A percentile compares a stretch with the other conserved stretches of the same genome.
Conservation (phyloP, 2,797 vertebrate species). For the Brachyalestes nurse region DNA sequence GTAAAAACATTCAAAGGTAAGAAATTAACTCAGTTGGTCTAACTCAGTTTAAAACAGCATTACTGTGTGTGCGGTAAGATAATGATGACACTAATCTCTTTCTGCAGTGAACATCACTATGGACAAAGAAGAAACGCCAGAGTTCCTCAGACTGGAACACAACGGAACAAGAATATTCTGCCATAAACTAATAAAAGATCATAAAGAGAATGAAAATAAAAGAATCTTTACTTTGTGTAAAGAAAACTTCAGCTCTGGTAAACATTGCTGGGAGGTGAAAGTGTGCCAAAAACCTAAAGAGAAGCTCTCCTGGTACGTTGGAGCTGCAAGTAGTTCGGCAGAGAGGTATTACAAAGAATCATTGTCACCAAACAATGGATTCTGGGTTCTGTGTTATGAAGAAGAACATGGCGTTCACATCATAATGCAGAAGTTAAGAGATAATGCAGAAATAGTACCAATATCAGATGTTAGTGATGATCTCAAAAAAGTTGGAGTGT, state of each 20-base stretch:
- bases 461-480: neutral
- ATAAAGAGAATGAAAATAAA: neutral
- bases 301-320: conserved; percentile 37
- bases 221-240: conserved; percentile 15
- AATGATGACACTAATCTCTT: neutral
- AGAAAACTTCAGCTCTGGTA: neutral
- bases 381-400: conserved; percentile 43
- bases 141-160: neutral
- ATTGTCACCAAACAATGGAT: conserved; percentile 18
- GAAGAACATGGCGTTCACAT: neutral
- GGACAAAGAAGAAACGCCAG: neutral
- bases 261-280: conserved; percentile 41
- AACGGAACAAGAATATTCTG: neutral
- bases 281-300: neutral
- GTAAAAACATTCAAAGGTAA: conserved; percentile 14
- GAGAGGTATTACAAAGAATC: neutral
- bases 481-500: conserved; percentile 33
- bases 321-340: conserved; percentile 16
- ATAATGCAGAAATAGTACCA: neutral
- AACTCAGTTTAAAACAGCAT: neutral
- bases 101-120: conserved; percentile 14
- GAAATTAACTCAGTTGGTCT: neutral
- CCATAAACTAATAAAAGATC: neutral
- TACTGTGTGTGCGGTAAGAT: neutral
- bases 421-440: too few species aligned